phyloP scores from a whole-genome alignment of 2,888 invertebrate genomes.

The Miltochrista miniata region DNA sequence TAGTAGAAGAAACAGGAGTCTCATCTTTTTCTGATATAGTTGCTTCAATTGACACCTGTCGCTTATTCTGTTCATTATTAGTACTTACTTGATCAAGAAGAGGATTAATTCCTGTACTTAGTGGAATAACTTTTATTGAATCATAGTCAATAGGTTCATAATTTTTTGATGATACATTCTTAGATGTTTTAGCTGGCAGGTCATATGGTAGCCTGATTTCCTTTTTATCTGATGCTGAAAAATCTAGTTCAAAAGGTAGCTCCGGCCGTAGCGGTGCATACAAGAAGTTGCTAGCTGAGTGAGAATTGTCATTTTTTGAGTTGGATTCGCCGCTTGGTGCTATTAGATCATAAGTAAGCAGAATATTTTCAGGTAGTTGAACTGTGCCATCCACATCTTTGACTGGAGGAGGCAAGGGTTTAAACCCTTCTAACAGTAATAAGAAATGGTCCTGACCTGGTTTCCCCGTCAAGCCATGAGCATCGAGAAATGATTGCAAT shows the following conservation, averaged over 20 bases:
- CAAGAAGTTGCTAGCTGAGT: slow-evolving; percentile 57
- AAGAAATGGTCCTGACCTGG: slow-evolving; percentile 70
- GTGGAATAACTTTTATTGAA: slow-evolving; percentile 71
- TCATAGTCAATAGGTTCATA: slow-evolving; percentile 74
- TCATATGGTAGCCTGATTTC: slow-evolving; percentile 63
- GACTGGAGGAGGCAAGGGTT: slow-evolving; percentile 73
- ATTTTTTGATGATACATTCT: slow-evolving; percentile 50
- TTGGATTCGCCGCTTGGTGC: slow-evolving; percentile 52
- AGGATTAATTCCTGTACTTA: slow-evolving; percentile 66
- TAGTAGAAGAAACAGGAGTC: slow-evolving; percentile 34
- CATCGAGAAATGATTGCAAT: slow-evolving; percentile 68
- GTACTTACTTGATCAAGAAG: slow-evolving; percentile 50
- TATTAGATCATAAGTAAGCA: slow-evolving; percentile 70
- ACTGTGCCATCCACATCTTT: slow-evolving; percentile 66
- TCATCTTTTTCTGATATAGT: slow-evolving; percentile 9
- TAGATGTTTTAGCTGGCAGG: slow-evolving; percentile 63
- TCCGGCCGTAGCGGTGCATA: slow-evolving; percentile 70
- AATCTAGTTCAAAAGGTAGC: slow-evolving; percentile 66
- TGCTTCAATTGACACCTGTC: slow-evolving; percentile 50
- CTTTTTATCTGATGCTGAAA: slow-evolving; percentile 67
- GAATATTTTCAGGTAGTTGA: slow-evolving; percentile 72
- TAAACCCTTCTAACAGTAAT: slow-evolving; percentile 73
- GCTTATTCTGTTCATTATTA: slow-evolving; percentile 61
- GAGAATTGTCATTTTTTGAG: slow-evolving; percentile 35
- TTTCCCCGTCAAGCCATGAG: slow-evolving; percentile 67